Conservation (phyloP, 2,113 vertebrate species). For the Spermophilus dauricus region DNA sequence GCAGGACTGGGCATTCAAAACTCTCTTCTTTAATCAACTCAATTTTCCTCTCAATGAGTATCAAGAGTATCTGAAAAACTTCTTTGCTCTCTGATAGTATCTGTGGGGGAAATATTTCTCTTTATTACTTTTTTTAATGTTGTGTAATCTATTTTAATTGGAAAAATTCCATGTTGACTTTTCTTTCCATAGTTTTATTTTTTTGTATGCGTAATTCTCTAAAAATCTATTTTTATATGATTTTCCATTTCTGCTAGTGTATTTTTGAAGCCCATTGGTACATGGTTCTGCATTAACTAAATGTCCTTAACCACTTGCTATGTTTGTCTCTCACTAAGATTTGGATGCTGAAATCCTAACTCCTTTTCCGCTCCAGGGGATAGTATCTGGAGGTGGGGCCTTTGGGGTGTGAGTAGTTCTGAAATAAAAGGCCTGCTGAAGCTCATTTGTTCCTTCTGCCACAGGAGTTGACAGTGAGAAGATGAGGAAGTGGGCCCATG, state of each 20-base stretch:
- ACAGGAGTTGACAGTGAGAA: not conserved
- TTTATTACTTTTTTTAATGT: conserved; percentile 53
- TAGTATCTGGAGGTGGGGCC: not conserved
- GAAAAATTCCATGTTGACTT: conserved; percentile 70
- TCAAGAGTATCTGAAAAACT: not conserved
- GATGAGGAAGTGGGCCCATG: not conserved
- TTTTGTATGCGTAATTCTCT: conserved; percentile 27
- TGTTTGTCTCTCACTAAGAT: not conserved
- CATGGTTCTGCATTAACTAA: conserved; percentile 44
- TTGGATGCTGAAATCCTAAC: not conserved
- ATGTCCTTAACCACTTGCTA: not conserved
- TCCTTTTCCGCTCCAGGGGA: no score
- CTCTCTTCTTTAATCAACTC: not conserved
- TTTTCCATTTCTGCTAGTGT: conserved; percentile 60
- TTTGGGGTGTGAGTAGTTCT: not conserved
- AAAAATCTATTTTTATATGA: conserved; percentile 71
- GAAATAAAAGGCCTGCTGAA: not conserved
- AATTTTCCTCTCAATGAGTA: conserved; percentile 16
- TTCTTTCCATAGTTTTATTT: conserved; percentile 54
- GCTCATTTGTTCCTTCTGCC: not conserved
- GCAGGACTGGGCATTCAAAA: not conserved
- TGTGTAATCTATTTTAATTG: conserved; percentile 57
- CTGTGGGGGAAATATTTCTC: conserved; percentile 60
- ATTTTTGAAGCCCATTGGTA: conserved; percentile 61
- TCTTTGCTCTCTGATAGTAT: conserved; percentile 16